phyloP scores from a whole-genome alignment of 2,797 vertebrate species.

The Sebastes taczanowskii region DNA sequence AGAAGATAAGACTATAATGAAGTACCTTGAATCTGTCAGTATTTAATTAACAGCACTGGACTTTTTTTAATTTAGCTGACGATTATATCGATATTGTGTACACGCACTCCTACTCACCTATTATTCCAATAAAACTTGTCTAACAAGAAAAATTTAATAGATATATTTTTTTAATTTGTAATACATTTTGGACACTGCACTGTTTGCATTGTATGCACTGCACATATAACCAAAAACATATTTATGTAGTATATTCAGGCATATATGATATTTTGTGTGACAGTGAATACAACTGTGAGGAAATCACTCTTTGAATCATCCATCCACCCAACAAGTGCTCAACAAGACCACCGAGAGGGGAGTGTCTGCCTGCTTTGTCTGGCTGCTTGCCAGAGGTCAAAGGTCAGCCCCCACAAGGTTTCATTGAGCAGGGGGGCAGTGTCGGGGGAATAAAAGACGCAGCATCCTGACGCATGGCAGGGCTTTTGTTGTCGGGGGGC shows the following conservation, averaged over 20 bases:
- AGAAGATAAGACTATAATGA: no score
- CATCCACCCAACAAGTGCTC: conserved; percentile 4
- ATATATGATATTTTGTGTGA: background rate
- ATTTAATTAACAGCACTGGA: background rate
- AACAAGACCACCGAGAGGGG: conserved; percentile 28
- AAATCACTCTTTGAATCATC: background rate
- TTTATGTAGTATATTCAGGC: background rate
- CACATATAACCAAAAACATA: background rate
- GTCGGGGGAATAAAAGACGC: conserved; percentile 67
- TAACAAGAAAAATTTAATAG: background rate
- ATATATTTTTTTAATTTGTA: background rate
- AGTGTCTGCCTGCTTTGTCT: conserved; percentile 59
- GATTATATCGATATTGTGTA: background rate
- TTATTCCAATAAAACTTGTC: background rate
- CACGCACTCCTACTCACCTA: background rate
- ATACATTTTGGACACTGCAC: background rate
- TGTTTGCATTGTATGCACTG: background rate
- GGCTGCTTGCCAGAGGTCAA: conserved; percentile 58
- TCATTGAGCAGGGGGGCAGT: conserved; percentile 37
- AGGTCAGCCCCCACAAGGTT: conserved; percentile 57
- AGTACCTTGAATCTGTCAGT: background rate
- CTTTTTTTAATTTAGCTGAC: background rate
- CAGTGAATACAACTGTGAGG: background rate
- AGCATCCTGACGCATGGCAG: conserved; percentile 74
- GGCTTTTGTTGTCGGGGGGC: conserved; percentile 64